A percentile compares a stretch with the other conserved stretches of the same genome.
These are phyloP conservation scores for Microplitis manilae DNA, from an alignment of 2,888 invertebrate genomes.

Conservation along the genomic window DNA sequence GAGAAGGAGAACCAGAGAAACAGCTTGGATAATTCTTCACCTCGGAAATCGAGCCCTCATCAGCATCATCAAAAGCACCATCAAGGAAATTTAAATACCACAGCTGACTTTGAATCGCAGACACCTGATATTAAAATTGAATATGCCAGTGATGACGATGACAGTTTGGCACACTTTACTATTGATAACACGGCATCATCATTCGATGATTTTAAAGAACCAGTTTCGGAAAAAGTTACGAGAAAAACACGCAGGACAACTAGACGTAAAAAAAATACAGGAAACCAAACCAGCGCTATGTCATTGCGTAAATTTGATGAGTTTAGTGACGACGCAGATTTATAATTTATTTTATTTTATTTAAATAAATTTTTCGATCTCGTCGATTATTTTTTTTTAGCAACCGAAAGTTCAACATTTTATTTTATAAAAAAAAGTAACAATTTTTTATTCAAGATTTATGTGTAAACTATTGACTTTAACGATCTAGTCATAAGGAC, in stretches of 20 bases:
- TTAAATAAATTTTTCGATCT: slow-evolving; percentile 1
- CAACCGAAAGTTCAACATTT: not conserved
- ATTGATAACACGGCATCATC: slow-evolving; percentile 38
- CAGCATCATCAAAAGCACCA: slow-evolving; percentile 19
- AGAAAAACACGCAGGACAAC: slow-evolving; percentile 41
- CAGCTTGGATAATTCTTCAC: not conserved
- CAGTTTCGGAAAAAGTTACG: slow-evolving; percentile 38
- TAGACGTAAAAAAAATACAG: slow-evolving; percentile 42
- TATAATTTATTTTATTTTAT: slow-evolving; percentile 1
- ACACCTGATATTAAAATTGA: slow-evolving; percentile 41
- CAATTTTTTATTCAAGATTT: not conserved
- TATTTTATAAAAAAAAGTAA: not conserved
- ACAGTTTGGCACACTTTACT: slow-evolving; percentile 26
- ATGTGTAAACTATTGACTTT: not conserved
- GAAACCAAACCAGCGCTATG: slow-evolving; percentile 37
- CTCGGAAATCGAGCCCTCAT: not conserved
- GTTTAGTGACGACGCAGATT: slow-evolving; percentile 56
- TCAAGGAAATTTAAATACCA: slow-evolving; percentile 39
- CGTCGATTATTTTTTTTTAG: not conserved
- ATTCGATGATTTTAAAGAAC: slow-evolving; percentile 52
- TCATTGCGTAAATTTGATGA: slow-evolving; percentile 51
- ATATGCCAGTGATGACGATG: slow-evolving; percentile 46
- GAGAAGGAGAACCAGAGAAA: slow-evolving; percentile 37
- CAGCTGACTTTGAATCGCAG: slow-evolving; percentile 11
- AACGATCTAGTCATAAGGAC: not conserved